phyloP scores from a whole-genome alignment of 2,888 invertebrate genomes.

The Glyphotaelius pellucidus region DNA sequence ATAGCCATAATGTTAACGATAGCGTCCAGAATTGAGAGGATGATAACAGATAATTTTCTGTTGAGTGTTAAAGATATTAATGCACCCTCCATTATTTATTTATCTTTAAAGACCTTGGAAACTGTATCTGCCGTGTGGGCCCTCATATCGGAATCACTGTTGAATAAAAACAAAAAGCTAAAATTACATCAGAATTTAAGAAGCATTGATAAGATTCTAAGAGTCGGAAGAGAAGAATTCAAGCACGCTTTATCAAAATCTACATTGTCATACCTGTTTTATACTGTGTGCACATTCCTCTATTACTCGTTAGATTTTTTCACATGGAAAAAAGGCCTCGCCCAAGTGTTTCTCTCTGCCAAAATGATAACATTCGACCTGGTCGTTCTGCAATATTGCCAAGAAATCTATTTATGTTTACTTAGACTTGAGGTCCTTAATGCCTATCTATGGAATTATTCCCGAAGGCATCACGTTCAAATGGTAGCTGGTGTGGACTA shows the following conservation, averaged over 20 bases:
- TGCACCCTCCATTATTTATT: constrained; percentile 27
- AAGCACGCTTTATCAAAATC: not conserved
- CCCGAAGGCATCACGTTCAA: not conserved
- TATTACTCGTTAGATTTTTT: constrained; percentile 28
- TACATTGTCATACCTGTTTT: constrained; percentile 9
- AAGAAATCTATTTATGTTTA: constrained; percentile 43
- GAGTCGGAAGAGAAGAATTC: constrained; percentile 20
- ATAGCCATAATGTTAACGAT: constrained; percentile 18
- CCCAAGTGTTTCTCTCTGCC: not conserved
- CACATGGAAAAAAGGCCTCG: constrained; percentile 38
- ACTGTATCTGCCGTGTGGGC: constrained; percentile 31
- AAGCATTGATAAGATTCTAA: constrained; percentile 18
- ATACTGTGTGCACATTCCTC: constrained; percentile 9
- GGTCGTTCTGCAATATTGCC: constrained; percentile 39
- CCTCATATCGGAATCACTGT: constrained; percentile 20
- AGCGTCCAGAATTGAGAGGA: constrained; percentile 43
- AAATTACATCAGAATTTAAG: constrained; percentile 26
- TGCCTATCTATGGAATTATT: not conserved
- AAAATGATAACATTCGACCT: constrained; percentile 37
- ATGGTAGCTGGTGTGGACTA: not conserved
- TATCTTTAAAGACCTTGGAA: constrained; percentile 25
- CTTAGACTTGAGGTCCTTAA: constrained; percentile 39
- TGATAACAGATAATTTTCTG: constrained; percentile 30
- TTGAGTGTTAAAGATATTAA: not conserved
- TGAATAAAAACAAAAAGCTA: constrained; percentile 37